These are phyloP conservation scores for Steromphala cineraria DNA, from an alignment of 2,888 invertebrate species.

Conservation along the genomic window DNA sequence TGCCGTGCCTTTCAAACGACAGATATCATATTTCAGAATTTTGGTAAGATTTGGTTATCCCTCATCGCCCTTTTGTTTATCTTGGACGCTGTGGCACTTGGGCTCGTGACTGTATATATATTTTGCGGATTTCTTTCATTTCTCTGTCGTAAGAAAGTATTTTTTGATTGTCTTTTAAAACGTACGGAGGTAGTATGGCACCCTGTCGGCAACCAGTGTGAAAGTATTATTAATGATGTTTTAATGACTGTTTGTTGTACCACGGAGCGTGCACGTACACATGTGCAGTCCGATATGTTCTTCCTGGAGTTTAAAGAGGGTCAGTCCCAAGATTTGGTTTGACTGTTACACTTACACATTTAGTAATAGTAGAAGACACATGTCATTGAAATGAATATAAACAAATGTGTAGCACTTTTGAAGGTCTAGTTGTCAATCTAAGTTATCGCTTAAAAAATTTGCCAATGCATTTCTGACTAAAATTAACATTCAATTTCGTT, in stretches of 20 bases:
- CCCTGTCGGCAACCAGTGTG: neutral
- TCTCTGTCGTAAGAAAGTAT: neutral
- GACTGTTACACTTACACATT: too few relatives aligned
- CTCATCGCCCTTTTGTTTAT: neutral
- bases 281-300: too few relatives aligned
- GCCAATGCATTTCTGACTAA: too few relatives aligned
- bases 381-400: too few relatives aligned
- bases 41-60: neutral
- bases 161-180: constrained; percentile 6
- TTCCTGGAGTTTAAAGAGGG: too few relatives aligned
- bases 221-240: neutral
- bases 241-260: neutral
- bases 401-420: too few relatives aligned
- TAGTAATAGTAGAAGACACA: too few relatives aligned
- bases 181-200: neutral
- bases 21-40: neutral
- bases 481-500: too few relatives aligned
- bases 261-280: too few relatives aligned
- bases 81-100: neutral
- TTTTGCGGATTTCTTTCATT: neutral
- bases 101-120: neutral
- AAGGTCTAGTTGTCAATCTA: too few relatives aligned
- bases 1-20: neutral
- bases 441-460: too few relatives aligned
- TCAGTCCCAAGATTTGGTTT: too few relatives aligned